Conservation (phyloP, 2,888 invertebrate genomes). For the Anthophora plumipes region DNA sequence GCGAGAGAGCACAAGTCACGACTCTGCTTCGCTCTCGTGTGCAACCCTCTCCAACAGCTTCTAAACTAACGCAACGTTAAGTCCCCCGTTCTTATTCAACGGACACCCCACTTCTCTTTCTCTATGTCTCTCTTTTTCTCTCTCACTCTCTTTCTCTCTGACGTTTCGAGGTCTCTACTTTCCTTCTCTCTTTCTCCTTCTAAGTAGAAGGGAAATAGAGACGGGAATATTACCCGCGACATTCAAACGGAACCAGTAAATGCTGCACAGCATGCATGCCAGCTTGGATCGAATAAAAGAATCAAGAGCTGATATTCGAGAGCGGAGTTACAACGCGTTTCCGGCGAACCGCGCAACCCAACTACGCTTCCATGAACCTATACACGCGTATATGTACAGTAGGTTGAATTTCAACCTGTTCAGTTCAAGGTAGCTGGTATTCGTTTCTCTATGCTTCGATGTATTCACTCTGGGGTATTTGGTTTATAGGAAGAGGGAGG, state of each 20-base stretch:
- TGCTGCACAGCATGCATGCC: background rate
- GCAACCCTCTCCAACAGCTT: constrained; percentile 20
- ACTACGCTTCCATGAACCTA: background rate
- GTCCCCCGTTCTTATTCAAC: constrained; percentile 17
- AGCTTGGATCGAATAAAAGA: constrained; percentile 27
- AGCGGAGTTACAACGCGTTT: constrained; percentile 9
- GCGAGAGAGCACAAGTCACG: constrained; percentile 48
- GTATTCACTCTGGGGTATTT: too few relatives aligned
- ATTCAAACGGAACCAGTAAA: constrained; percentile 20
- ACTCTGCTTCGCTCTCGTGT: constrained; percentile 21
- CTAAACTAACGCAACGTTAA: constrained; percentile 40
- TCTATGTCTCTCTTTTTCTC: background rate
- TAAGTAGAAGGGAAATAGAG: background rate
- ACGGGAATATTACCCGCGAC: constrained; percentile 1
- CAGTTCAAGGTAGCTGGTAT: background rate
- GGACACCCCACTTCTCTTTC: background rate
- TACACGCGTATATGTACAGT: background rate
- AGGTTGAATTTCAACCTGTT: background rate
- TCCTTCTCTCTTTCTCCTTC: background rate
- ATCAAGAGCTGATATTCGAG: constrained; percentile 30
- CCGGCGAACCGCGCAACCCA: background rate
- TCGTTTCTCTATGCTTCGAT: too few relatives aligned
- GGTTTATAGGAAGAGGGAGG: background rate
- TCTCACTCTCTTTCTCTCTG: background rate
- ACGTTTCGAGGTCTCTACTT: too few relatives aligned